Conservation (phyloP, 2,888 invertebrate genomes). For the Drosophila kuntzei region DNA sequence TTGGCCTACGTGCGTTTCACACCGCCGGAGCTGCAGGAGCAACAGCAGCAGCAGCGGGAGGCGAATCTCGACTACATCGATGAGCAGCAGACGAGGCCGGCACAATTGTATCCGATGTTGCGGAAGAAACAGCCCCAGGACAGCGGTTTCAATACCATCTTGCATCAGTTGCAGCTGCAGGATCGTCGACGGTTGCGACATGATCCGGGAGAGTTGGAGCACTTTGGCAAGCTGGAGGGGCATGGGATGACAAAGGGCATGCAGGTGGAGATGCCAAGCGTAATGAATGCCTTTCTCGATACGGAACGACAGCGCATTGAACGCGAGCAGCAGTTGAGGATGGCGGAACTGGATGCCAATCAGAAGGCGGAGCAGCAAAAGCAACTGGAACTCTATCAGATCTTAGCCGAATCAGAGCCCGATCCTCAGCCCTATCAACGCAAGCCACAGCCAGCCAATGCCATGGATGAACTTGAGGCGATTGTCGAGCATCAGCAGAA, state of each 20-base stretch:
- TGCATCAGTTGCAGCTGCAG: slow-evolving; percentile 75
- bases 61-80: slow-evolving; percentile 40
- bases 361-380: slow-evolving; percentile 77
- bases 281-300: slow-evolving; percentile 77
- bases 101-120: slow-evolving; percentile 87
- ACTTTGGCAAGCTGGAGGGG: slow-evolving; percentile 75
- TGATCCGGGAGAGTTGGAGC: slow-evolving; percentile 78
- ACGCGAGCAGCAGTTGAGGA: slow-evolving; percentile 62
- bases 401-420: slow-evolving; percentile 83
- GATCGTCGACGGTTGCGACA: slow-evolving; percentile 79
- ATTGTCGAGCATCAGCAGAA: slow-evolving; percentile 66
- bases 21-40: slow-evolving; percentile 86
- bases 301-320: slow-evolving; percentile 76
- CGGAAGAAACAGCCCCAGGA: slow-evolving; percentile 83
- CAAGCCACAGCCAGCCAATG: slow-evolving; percentile 56
- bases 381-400: slow-evolving; percentile 82
- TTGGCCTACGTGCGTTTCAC: slow-evolving; percentile 93
- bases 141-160: slow-evolving; percentile 69
- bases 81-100: slow-evolving; percentile 33
- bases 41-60: slow-evolving; percentile 28
- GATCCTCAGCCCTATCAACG: slow-evolving; percentile 82
- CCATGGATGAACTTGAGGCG: slow-evolving; percentile 69
- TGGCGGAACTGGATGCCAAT: slow-evolving; percentile 69
- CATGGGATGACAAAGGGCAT: slow-evolving; percentile 55
- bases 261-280: slow-evolving; percentile 69